Evolutionary conservation across 2,888 invertebrate genomes (phyloP).

Genomic region (Sphaeridia pumilis): DNA sequence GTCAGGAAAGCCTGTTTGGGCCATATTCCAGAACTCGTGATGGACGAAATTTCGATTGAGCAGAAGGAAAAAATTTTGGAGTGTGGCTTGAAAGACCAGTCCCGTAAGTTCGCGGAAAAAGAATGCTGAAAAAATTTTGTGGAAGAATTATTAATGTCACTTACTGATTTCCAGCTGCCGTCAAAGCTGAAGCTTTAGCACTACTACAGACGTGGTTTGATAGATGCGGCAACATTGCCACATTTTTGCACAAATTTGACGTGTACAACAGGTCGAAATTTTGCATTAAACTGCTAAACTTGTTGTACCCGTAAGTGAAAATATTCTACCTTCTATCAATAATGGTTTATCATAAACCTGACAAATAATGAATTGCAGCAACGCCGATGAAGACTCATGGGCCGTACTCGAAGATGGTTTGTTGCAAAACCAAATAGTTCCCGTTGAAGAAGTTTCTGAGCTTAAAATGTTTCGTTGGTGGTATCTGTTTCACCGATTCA

Average conservation of each 20-base stretch:
- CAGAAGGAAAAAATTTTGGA: conserved; percentile 13
- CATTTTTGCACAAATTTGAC: conserved; percentile 7
- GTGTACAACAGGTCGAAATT: conserved; percentile 14
- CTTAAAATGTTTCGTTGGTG: conserved; percentile 13
- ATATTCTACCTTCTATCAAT: neutral
- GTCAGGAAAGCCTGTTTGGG: conserved; percentile 13
- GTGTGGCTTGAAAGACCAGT: conserved; percentile 10
- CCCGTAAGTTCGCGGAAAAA: conserved; percentile 5
- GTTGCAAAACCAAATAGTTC: conserved; percentile 7
- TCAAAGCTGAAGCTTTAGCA: conserved; percentile 5
- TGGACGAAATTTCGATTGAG: conserved; percentile 1
- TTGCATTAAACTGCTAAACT: conserved; percentile 4
- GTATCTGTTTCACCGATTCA: conserved; percentile 14
- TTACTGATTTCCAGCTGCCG: conserved; percentile 6
- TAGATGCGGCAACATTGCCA: conserved; percentile 2
- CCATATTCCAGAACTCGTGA: conserved; percentile 9
- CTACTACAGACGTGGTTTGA: conserved; percentile 11
- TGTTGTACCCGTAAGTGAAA: conserved; percentile 10
- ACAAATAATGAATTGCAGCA: conserved; percentile 3
- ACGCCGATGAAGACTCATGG: conserved; percentile 11
- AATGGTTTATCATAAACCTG: neutral
- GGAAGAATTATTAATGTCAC: neutral
- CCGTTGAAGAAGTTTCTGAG: conserved; percentile 6
- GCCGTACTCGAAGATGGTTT: conserved; percentile 1
- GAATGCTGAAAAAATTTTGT: neutral